Evolutionary conservation across 2,113 vertebrate genomes (phyloP), one percentile per base, ranked within the genome.

Genomic region (Blennius ocellaris): DNA sequence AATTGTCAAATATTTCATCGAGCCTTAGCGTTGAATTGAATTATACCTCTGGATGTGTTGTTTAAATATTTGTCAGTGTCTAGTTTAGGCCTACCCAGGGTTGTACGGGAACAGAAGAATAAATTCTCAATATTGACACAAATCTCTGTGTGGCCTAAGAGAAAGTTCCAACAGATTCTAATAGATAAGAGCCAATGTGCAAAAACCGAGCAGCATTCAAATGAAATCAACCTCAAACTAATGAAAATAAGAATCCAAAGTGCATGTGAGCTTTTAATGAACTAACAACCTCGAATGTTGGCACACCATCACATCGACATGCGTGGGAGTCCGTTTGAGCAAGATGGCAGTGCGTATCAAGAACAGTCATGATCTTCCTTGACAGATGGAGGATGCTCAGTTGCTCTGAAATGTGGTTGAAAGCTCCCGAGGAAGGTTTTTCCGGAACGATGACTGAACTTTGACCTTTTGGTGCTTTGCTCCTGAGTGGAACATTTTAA

Each of bases 201-300:
- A 51, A 64, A 62, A 37, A 7, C 17, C 5, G 6, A 52, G 10
- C n/a, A 44, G 12, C 40, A 8, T 39, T 8, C n/a, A 63, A 52
- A 21, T 11, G 21, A 16, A 62, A 6, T 16, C 11, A 54, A 80
- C 17, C 21, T 66, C 16, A 71, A 53, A 51, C 38, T 21, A 30
- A 55, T 44, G 7, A 17, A 49, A 78, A 60, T 59, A 9, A 39
- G 8, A 39, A 59, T 45, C 69, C 6, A 10, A 54, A 64, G 48
- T n/a, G 14, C 11, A 2, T 15, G 39, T 44, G 54, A 30, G 21
- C 37, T 7, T 60, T 73, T 38, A 60, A 41, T 11, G 55, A 59
- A 59, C 15, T 52, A 15, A 43, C 11, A 49, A 15, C n/a, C 50
- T 45, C 5, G 69, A 41, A 61, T 66, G 16, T 45, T 55, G 38